phyloP scores from a whole-genome alignment of 2,888 invertebrate genomes.

The Nomada fabriciana region DNA sequence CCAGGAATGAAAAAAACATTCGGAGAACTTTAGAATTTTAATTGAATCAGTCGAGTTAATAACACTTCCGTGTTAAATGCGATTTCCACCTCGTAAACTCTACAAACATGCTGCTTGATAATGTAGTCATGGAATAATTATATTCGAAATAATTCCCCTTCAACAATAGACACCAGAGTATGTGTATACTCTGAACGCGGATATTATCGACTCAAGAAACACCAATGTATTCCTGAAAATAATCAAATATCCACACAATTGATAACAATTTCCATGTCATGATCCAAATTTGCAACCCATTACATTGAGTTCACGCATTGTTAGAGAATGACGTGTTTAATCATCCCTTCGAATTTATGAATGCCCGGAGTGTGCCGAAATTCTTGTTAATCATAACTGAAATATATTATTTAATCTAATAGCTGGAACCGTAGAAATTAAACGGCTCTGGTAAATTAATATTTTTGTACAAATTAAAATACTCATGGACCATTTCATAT shows the following conservation, averaged over 20 bases:
- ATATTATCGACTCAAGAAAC: neutral
- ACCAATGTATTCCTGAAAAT: neutral
- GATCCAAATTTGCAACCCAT: neutral
- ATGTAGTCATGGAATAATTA: neutral
- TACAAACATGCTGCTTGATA: neutral
- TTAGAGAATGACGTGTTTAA: neutral
- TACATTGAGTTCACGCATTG: neutral
- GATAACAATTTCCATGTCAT: neutral
- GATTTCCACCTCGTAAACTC: neutral
- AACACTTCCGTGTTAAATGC: neutral
- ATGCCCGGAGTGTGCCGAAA: neutral
- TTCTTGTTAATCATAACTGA: neutral
- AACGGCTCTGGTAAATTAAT: no score
- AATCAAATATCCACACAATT: neutral
- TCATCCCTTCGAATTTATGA: neutral
- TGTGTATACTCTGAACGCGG: neutral
- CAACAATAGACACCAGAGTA: neutral
- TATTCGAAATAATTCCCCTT: neutral
- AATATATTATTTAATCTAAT: neutral
- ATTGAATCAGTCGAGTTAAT: slow-evolving; percentile 2
- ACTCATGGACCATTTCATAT: no score
- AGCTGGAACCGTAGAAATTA: neutral
- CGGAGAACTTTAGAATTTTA: neutral
- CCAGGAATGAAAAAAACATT: neutral
- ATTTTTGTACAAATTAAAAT: no score